phyloP scores from a whole-genome alignment of 2,113 vertebrate genomes.

The Alosa alosa region DNA sequence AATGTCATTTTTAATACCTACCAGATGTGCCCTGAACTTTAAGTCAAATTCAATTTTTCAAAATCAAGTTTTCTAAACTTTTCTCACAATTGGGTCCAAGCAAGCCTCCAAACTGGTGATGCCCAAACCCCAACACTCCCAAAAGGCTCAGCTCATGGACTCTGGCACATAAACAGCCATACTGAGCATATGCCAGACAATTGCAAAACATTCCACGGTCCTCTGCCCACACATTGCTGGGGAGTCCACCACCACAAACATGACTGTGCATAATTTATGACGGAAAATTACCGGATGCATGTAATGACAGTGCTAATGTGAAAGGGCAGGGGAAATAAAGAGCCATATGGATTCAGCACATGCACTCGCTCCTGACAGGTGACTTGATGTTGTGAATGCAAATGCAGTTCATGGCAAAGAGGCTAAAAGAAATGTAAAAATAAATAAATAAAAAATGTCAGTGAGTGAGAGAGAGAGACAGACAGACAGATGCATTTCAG shows the following conservation, averaged over 20 bases:
- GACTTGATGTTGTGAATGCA: background rate
- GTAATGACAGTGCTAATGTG: background rate
- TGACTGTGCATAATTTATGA: constrained; percentile 15
- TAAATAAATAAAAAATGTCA: too few species aligned
- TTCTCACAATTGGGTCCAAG: too few species aligned
- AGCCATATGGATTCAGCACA: background rate
- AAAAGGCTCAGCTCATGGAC: background rate
- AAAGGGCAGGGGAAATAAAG: background rate
- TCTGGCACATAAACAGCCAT: background rate
- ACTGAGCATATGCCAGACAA: background rate
- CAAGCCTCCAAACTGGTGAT: too few species aligned
- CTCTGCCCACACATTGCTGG: background rate
- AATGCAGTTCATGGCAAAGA: background rate
- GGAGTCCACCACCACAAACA: constrained; percentile 1
- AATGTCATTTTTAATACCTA: too few species aligned
- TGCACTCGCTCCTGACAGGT: background rate
- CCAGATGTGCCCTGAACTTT: too few species aligned
- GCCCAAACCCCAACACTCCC: background rate
- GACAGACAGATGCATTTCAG: background rate
- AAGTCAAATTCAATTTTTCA: too few species aligned
- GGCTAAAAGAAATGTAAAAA: background rate
- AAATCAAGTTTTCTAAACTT: background rate
- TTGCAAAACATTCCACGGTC: background rate
- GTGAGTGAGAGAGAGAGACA: background rate
- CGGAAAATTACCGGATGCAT: background rate